phyloP scores from a whole-genome alignment of 2,797 vertebrate genomes.

The Hozukius guyotensis region DNA sequence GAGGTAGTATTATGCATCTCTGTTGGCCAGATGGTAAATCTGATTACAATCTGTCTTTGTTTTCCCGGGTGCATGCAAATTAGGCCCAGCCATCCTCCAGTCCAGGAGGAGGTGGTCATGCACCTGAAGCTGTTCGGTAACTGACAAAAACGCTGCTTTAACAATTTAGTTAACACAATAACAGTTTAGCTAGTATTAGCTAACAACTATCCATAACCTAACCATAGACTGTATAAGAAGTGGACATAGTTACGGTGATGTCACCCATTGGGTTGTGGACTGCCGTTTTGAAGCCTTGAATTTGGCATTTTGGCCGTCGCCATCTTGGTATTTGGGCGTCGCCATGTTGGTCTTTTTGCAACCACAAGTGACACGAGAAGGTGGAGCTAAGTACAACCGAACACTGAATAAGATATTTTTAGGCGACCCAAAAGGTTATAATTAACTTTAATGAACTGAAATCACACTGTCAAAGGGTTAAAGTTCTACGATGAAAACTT shows the following conservation, averaged over 20 bases:
- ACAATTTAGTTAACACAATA: neutral
- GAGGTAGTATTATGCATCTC: neutral
- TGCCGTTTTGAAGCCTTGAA: neutral
- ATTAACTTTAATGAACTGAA: neutral
- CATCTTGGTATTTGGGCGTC: no score
- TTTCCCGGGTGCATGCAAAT: neutral
- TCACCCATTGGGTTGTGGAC: neutral
- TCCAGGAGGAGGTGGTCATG: neutral
- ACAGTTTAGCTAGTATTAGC: neutral
- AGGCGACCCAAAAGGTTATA: neutral
- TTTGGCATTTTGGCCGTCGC: neutral
- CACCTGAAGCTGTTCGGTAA: neutral
- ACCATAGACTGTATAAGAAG: neutral
- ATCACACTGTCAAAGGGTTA: no score
- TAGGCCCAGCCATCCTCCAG: neutral
- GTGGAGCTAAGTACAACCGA: neutral
- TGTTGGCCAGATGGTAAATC: neutral
- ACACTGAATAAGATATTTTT: neutral
- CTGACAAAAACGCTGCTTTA: neutral
- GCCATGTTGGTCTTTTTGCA: neutral
- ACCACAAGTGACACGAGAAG: neutral
- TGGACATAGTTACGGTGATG: no score
- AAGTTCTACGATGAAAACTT: no score
- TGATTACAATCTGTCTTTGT: neutral
- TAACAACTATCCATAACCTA: neutral